Evolutionary conservation across 1,140 invertebrate species (phyloP).

Genomic region (Drosophila sturtevanti): DNA sequence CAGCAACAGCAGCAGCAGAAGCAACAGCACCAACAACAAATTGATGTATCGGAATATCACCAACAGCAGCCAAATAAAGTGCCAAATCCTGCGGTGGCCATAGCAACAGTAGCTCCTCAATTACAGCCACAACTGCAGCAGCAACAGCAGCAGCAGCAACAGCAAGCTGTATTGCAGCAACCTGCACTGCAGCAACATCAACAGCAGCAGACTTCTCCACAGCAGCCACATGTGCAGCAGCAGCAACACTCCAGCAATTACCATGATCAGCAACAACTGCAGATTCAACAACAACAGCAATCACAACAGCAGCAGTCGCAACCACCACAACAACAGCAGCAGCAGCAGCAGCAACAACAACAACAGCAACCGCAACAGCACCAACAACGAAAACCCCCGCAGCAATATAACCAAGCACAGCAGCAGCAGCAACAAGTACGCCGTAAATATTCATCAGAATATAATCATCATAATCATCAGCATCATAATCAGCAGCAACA

Average conservation of each 20-base stretch:
- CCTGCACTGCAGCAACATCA: constrained; percentile 38
- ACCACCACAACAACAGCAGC: constrained; percentile 54
- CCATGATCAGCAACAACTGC: constrained; percentile 37
- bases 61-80: constrained; percentile 31
- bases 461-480: constrained; percentile 62
- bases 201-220: constrained; percentile 51
- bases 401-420: constrained; percentile 29
- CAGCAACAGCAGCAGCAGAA: constrained; percentile 19
- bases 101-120: constrained; percentile 34
- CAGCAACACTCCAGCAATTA: constrained; percentile 18
- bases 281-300: constrained; percentile 34
- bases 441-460: constrained; percentile 71
- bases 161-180: constrained; percentile 53
- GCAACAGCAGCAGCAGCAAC: constrained; percentile 41
- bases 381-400: constrained; percentile 23
- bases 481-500: constrained; percentile 56
- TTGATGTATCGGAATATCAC: constrained; percentile 1
- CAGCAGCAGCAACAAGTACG: constrained; percentile 53
- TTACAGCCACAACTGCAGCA: constrained; percentile 20
- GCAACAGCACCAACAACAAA: constrained; percentile 12
- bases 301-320: constrained; percentile 46
- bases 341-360: constrained; percentile 60
- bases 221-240: constrained; percentile 22
- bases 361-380: constrained; percentile 36
- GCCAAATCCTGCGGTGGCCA: constrained; percentile 20